Percentiles rank a stretch among this genome's conserved stretches.
Evolutionary conservation across 2,888 invertebrate genomes (phyloP).

Genomic region (Heliconius charithonia): DNA sequence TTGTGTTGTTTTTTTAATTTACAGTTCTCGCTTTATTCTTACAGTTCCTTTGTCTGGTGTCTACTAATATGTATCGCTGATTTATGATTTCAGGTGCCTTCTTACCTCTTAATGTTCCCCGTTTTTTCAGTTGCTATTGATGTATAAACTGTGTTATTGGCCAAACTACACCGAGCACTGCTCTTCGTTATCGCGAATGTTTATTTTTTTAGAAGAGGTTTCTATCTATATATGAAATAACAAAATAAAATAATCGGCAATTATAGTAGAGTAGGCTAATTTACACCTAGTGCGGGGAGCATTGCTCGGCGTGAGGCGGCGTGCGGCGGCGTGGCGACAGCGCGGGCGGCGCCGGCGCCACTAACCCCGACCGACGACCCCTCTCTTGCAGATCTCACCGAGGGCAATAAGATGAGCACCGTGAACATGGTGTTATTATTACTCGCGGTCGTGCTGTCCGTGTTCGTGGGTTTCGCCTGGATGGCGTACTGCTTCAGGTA

Average conservation of each 20-base stretch:
- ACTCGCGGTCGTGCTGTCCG: constrained; percentile 95
- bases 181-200: constrained; percentile 56
- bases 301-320: constrained; percentile 69
- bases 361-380: constrained; percentile 76
- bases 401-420: constrained; percentile 93
- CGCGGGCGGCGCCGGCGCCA: constrained; percentile 79
- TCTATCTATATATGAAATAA: not conserved
- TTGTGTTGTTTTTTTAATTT: constrained; percentile 44
- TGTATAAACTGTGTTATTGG: constrained; percentile 56
- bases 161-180: constrained; percentile 75
- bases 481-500: constrained; percentile 98
- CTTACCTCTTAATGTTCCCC: constrained; percentile 66
- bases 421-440: constrained; percentile 95
- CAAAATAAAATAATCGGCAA: not conserved
- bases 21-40: constrained; percentile 42
- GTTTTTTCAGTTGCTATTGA: constrained; percentile 55
- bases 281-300: constrained; percentile 51
- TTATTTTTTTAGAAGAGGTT: no score
- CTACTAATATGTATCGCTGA: constrained; percentile 56
- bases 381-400: constrained; percentile 88
- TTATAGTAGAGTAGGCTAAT: not conserved
- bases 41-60: constrained; percentile 46
- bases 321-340: constrained; percentile 54
- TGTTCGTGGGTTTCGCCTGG: constrained; percentile 98
- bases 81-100: constrained; percentile 76